Evolutionary conservation across 1,140 invertebrate species (phyloP).

Genomic region (Pantala flavescens): DNA sequence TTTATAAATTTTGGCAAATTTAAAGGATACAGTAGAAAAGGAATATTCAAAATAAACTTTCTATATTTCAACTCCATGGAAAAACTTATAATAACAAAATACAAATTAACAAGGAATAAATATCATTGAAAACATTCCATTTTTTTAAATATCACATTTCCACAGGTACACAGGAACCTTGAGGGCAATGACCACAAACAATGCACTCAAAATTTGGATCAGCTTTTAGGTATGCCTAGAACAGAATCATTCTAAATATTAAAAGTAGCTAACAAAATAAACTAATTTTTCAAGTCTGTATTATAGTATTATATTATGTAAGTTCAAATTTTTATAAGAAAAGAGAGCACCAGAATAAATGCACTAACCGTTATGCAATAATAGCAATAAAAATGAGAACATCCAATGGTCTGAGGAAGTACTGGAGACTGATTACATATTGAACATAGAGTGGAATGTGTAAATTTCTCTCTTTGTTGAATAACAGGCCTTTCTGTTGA

Average conservation of each 20-base stretch:
- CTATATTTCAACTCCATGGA: too few species aligned
- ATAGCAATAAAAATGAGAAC: slow-evolving; percentile 31
- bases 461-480: slow-evolving; percentile 15
- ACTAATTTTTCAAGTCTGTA: too few species aligned
- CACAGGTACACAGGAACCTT: neutral
- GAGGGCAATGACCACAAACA: neutral
- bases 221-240: neutral
- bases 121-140: too few species aligned
- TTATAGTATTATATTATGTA: too few species aligned
- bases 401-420: slow-evolving; percentile 27
- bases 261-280: too few species aligned
- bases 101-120: too few species aligned
- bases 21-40: too few species aligned
- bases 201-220: neutral
- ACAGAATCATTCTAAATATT: too few species aligned
- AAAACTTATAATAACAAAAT: too few species aligned
- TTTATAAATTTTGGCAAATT: too few species aligned
- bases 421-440: slow-evolving; percentile 30
- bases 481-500: neutral
- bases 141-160: neutral
- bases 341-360: neutral
- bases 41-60: too few species aligned
- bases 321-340: too few species aligned
- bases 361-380: slow-evolving; percentile 30
- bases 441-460: slow-evolving; percentile 24